Base-by-base conservation (phyloP, 1,140 invertebrate genomes). In the Holcopasites calliopsidis region DNA sequence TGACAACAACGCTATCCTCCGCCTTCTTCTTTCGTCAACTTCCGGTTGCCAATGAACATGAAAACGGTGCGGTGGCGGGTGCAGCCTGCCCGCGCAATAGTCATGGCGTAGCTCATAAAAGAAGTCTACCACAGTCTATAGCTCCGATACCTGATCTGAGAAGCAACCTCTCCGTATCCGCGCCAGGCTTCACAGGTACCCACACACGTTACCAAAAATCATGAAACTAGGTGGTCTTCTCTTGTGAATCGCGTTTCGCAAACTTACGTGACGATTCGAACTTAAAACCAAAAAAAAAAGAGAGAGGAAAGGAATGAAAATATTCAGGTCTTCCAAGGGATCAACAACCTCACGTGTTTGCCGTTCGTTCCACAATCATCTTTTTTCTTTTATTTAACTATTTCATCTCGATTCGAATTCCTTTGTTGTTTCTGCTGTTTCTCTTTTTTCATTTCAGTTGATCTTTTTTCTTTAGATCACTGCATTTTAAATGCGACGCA, bases 81-180 rank as follows among this genome's bases (percentile, higher is more conserved):
- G 90, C 92, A 90, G 92, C 91, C 84, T 92, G 92, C 85, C 93
- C 93, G 89, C 93, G 95, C 92, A 97, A 96, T 94, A 94, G 93
- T 92, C 95, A 96, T 91, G 96, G 96, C 89, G 96, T 96, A 92
- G 94, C 94, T 90, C 95, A 96, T 93, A 95, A 95, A 92, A 94
- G 96, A 90, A 94, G 95, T 90, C 94, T 97, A 90, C 95, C 95
- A 88, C 94, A 95, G 92, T 94, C 95, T 88, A 93, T 94, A 89
- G 92, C 93, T 90, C 94, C 95, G 90, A 97, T 97, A 91, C 96
- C 96, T 91, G 95, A 96, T 93, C 94, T 97, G 91, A 95, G 96
- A 91, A 95, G 95, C 92, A 94, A 94, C 92, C 91, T 94, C 91
- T 94, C 94, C 91, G 92, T 94, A 88, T 93, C 93, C 83, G 90